phyloP scores from a whole-genome alignment of 1,140 invertebrate species.

The Camponotus pennsylvanicus region DNA sequence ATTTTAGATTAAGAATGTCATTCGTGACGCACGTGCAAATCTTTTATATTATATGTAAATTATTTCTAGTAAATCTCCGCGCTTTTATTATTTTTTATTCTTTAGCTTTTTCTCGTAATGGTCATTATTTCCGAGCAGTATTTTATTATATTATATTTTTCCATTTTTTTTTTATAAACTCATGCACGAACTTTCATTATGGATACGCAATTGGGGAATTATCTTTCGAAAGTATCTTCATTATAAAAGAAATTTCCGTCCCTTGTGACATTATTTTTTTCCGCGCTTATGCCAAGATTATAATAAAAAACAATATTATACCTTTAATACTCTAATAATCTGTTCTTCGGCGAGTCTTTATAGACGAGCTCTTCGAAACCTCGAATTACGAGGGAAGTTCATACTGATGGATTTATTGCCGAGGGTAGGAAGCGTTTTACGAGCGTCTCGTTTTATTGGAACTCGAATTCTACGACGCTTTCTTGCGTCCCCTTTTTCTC shows the following conservation, averaged over 20 bases:
- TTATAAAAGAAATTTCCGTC: background rate
- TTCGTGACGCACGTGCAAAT: background rate
- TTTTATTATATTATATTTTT: background rate
- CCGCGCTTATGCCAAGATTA: background rate
- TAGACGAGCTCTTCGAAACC: slow-evolving; percentile 26
- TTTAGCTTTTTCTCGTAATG: background rate
- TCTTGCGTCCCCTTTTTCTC: background rate
- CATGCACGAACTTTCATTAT: background rate
- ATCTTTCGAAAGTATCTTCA: background rate
- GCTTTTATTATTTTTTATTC: background rate
- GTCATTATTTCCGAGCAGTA: background rate
- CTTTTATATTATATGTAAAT: background rate
- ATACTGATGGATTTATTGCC: slow-evolving; percentile 47
- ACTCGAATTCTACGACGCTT: slow-evolving; percentile 38
- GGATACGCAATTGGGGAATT: background rate
- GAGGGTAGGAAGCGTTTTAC: slow-evolving; percentile 46
- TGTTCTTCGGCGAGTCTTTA: background rate
- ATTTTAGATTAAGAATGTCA: background rate
- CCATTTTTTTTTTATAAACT: no score
- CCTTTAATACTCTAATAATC: slow-evolving; percentile 45
- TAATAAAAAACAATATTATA: slow-evolving; percentile 17
- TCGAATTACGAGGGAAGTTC: slow-evolving; percentile 19
- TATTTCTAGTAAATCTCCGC: background rate
- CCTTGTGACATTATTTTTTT: background rate
- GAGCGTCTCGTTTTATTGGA: slow-evolving; percentile 56